These are phyloP conservation scores for Adoxophyes honmai DNA, from an alignment of 1,140 invertebrate species.

Conservation along the genomic window DNA sequence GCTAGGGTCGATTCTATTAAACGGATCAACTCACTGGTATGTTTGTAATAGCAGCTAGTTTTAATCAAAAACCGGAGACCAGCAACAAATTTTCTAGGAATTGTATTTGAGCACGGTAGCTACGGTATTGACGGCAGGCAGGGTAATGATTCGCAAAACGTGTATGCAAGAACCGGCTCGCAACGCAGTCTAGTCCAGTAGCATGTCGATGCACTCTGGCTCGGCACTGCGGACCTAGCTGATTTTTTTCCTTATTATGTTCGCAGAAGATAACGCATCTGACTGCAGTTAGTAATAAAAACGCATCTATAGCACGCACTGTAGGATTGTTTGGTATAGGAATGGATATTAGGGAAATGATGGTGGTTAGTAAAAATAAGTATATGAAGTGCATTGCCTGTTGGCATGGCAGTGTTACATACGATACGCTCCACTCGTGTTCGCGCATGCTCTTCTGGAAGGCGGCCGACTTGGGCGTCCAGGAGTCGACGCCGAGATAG, in stretches of 20 bases:
- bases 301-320: constrained; percentile 26
- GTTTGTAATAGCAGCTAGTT: not conserved
- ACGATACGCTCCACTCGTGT: constrained; percentile 77
- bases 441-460: constrained; percentile 76
- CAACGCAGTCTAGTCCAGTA: constrained; percentile 37
- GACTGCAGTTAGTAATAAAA: constrained; percentile 7
- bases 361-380: constrained; percentile 25
- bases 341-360: constrained; percentile 17
- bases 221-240: constrained; percentile 23
- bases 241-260: constrained; percentile 49
- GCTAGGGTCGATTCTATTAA: no score
- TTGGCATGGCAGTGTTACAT: constrained; percentile 43
- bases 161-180: constrained; percentile 31
- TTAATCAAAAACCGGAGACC: no score
- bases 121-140: not conserved
- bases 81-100: constrained; percentile 8
- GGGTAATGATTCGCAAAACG: not conserved
- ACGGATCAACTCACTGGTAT: no score
- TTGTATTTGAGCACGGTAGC: not conserved
- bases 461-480: constrained; percentile 80
- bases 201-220: constrained; percentile 46
- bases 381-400: not conserved
- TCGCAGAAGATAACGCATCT: constrained; percentile 12
- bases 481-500: constrained; percentile 79
- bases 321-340: constrained; percentile 6